Conservation (phyloP, 2,113 vertebrate genomes). For the Oryzias woworae region DNA sequence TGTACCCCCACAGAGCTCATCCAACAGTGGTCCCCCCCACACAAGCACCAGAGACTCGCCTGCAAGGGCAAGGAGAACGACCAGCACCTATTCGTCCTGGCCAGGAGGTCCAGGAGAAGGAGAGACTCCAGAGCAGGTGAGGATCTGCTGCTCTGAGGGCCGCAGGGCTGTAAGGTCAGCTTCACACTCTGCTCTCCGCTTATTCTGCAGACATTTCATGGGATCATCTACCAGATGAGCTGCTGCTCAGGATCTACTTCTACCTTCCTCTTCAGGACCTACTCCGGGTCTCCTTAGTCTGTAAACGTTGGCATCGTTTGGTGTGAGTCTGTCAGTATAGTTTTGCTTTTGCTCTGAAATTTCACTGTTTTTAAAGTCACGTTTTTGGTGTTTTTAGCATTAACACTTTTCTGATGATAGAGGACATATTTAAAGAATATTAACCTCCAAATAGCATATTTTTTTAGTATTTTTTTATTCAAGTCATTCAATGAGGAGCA, state of each 20-base stretch:
- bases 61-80: slow-evolving; percentile 79
- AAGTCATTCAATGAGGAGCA: no score
- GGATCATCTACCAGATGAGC: slow-evolving; percentile 89
- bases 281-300: slow-evolving; percentile 77
- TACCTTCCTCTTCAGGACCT: slow-evolving; percentile 84
- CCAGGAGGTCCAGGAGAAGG: slow-evolving; percentile 74
- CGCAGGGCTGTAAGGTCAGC: background rate
- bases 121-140: slow-evolving; percentile 61
- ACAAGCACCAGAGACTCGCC: slow-evolving; percentile 71
- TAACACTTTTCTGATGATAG: no score
- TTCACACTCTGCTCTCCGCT: background rate
- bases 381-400: no score
- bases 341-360: background rate
- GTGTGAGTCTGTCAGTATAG: slow-evolving; percentile 78
- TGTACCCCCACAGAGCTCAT: slow-evolving; percentile 83
- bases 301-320: slow-evolving; percentile 86
- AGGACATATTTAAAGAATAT: no score
- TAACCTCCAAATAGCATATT: no score
- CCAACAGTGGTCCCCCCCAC: slow-evolving; percentile 70
- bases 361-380: no score
- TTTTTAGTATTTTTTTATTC: no score
- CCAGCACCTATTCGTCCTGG: slow-evolving; percentile 74
- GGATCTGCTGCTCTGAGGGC: background rate
- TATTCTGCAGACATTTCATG: slow-evolving; percentile 78
- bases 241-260: slow-evolving; percentile 84